phyloP scores from a whole-genome alignment of 2,113 vertebrate species.

The Balaenoptera acutorostrata region DNA sequence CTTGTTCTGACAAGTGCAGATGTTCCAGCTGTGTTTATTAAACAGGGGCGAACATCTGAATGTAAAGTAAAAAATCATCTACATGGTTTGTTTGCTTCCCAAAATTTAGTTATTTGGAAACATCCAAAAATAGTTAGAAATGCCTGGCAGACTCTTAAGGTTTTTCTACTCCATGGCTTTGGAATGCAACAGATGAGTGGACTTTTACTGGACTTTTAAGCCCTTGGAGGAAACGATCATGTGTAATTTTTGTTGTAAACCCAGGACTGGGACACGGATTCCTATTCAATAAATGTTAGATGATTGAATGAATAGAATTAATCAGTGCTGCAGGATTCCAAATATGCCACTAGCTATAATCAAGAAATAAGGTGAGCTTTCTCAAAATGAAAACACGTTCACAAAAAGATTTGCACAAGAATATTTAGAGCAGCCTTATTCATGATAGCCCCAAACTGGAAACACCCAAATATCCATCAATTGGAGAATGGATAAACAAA shows the following conservation, averaged over 20 bases:
- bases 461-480: background rate
- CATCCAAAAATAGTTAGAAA: slow-evolving; percentile 43
- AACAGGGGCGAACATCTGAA: slow-evolving; percentile 12
- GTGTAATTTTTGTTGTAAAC: slow-evolving; percentile 21
- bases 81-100: background rate
- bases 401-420: background rate
- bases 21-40: slow-evolving; percentile 27
- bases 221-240: background rate
- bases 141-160: background rate
- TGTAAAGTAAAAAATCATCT: background rate
- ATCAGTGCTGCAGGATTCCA: background rate
- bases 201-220: background rate
- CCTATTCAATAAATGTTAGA: background rate
- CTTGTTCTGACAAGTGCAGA: background rate
- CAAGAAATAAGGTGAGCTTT: background rate
- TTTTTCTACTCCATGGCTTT: background rate
- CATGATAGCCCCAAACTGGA: background rate
- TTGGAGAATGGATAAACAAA: background rate
- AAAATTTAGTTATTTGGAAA: slow-evolving; percentile 52
- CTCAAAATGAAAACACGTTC: background rate
- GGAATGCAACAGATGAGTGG: background rate
- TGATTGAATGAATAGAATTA: background rate
- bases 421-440: background rate
- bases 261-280: background rate
- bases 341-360: background rate